These are phyloP conservation scores for Phrynocephalus versicolor DNA, from an alignment of 2,113 vertebrate genomes.

Conservation along the genomic window DNA sequence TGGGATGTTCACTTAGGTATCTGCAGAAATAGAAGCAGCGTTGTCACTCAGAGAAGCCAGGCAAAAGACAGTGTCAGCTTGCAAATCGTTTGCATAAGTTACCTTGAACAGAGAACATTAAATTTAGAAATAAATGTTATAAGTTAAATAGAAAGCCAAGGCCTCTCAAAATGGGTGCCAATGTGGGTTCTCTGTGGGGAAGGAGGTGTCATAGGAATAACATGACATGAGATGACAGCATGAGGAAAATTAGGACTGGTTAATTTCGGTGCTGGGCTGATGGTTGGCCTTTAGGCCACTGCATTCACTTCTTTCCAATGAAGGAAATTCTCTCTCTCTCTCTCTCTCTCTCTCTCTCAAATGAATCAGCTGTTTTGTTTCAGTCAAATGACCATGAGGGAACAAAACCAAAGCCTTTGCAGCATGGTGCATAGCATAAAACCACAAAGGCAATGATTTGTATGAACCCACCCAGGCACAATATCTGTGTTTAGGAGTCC, in stretches of 20 bases:
- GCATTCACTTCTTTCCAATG: background rate
- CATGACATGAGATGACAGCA: no score
- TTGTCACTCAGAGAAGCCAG: background rate
- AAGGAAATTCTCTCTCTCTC: background rate
- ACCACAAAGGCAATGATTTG: background rate
- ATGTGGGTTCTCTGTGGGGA: background rate
- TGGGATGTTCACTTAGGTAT: background rate
- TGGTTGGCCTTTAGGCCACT: background rate
- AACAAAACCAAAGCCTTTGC: conserved; percentile 4
- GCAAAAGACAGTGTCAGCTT: background rate
- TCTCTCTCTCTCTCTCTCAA: background rate
- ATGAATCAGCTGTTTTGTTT: conserved; percentile 14
- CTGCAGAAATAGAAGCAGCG: background rate
- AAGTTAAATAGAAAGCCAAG: background rate
- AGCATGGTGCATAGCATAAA: background rate
- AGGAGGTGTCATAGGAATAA: background rate
- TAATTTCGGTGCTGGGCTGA: background rate
- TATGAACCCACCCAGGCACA: background rate
- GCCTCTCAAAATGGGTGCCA: background rate
- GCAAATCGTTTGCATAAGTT: background rate
- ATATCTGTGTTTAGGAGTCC: background rate
- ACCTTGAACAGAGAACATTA: background rate
- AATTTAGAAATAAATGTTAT: background rate
- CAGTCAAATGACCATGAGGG: background rate
- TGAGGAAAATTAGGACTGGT: background rate